Base-by-base conservation (phyloP, 2,888 invertebrate species). In the Agrochola litura region DNA sequence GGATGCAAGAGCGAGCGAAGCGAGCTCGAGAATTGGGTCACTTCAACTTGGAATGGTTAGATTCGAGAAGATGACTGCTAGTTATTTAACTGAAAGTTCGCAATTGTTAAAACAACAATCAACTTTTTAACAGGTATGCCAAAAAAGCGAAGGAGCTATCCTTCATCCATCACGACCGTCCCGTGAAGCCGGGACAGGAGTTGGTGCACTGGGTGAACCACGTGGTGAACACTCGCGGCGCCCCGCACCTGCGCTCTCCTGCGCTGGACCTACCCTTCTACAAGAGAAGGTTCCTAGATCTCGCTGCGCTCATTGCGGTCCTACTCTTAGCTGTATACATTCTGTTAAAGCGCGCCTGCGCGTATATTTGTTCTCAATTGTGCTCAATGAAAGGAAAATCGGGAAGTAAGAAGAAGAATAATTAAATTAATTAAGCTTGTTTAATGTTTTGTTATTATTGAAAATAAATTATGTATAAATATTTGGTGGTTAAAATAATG, bases 151-250 rank as follows among this genome's bases (percentile, higher is more conserved):
- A 89, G 64, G 88, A 87, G 74, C 46, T 89, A 0, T 90, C 91
- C 0, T 75, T 79, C 4, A 82, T 90, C n/a, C 86, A 87, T 68
- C 90, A 90, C 68, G 85, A 91, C 67, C 95, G 97, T 14, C 97
- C 97, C 0, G 91, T 97, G 77, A 93, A 95, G n/a, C 97, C 97
- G 0, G 90, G 97, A 76, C 97, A 97, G 41, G 97, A 97, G 14
- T 97, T 98, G 52, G 93, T 97, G 67, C 97, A 97, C 94, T 97
- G 97, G 97, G 96, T 97, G 61, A 97, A 97, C 90, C 97, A 97
- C 91, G 97, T 97, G 16, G 96, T 96, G 6, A 93, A 95, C 72
- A 97, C 97, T 2, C 92, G 95, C 49, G 97, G 97, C 0, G 97
- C 97, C 3, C 95, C 94, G 10, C 94, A 97, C 87, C 88, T 95